Evolutionary conservation across 1,140 invertebrate species (phyloP), one percentile per base, ranked within the genome.

Genomic region (Brachionus koreanus): DNA sequence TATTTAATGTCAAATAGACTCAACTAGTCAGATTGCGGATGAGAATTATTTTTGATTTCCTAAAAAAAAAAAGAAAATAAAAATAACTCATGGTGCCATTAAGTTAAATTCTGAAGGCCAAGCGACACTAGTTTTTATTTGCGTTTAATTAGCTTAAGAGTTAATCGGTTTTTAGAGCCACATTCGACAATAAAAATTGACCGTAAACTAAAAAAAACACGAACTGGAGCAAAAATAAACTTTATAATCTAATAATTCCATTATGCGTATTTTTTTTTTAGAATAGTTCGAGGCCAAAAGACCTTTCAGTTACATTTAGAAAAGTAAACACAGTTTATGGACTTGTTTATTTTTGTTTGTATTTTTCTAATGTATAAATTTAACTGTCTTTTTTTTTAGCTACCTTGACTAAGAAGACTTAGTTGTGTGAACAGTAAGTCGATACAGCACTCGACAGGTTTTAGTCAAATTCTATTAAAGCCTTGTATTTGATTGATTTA

Each of bases 211-310:
- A 29, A 69, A 69, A 37, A n/a, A 69, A 69, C 65, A 69, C n/a
- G 65, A 69, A 69, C 37, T 69, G 35, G 65, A 69, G 65, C 65
- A 69, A 37, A 69, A 69, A 69, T 69, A 69, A 69, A 69, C 16
- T 69, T 69, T 69, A 57, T 69, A 69, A 69, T 69, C 65, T 39
- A 69, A 69, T 69, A 69, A 69, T 69, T 69, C 35, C 35, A 19
- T 69, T 65, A 33, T n/a, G n/a, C n/a, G n/a, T n/a, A n/a, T n/a
- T n/a, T n/a, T n/a, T n/a, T 65, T 35, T 33, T 65, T 65, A 37
- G 37, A 69, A 69, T 19, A 69, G 29, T 39, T 39, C 16, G 65
- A 19, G 65, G 16, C 16, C 65, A 37, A 69, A 37, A 69, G 37
- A 39, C 65, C 65, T 69, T 39, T 39, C 16, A 69, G 65, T 69